A percentile compares a stretch with the other conserved stretches of the same genome.
Conservation (phyloP, 2,888 invertebrate genomes). For the Torymus tubicola region DNA sequence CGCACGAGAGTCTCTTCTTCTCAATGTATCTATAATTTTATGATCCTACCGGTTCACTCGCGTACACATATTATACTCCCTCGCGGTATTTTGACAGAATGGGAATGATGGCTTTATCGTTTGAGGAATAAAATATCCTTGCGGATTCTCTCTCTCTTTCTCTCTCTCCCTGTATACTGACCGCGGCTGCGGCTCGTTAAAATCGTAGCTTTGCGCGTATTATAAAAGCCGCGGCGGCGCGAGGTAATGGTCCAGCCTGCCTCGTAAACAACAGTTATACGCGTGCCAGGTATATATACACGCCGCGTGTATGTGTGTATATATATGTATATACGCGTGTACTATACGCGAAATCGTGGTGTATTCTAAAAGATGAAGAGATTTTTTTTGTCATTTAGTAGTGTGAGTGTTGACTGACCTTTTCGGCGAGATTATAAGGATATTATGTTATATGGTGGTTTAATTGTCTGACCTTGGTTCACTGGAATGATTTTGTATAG, state of each 20-base stretch:
- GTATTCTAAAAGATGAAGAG: not conserved
- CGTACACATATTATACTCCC: not conserved
- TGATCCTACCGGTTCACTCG: not conserved
- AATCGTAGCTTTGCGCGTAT: slow-evolving; percentile 16
- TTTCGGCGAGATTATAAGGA: not conserved
- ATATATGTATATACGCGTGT: not conserved
- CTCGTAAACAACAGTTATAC: slow-evolving; percentile 25
- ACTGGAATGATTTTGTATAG: slow-evolving; percentile 2
- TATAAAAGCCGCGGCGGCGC: not conserved
- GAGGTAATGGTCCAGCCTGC: slow-evolving; percentile 8
- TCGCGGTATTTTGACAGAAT: slow-evolving; percentile 41
- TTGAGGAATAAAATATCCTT: slow-evolving; percentile 16
- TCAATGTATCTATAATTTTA: slow-evolving; percentile 34
- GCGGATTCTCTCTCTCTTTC: not conserved
- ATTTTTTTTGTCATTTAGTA: not conserved
- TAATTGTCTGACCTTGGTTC: slow-evolving; percentile 33
- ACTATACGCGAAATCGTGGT: slow-evolving; percentile 1
- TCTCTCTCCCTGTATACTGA: too few relatives aligned
- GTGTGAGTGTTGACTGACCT: not conserved
- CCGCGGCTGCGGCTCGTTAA: slow-evolving; percentile 20
- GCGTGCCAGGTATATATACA: too few relatives aligned
- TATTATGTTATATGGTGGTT: too few relatives aligned
- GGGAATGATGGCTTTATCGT: slow-evolving; percentile 40
- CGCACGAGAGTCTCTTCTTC: not conserved
- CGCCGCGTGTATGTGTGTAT: too few relatives aligned